Evolutionary conservation across 2,888 invertebrate genomes (phyloP), one percentile per base, ranked within the genome.

Genomic region (Orgyia antiqua): DNA sequence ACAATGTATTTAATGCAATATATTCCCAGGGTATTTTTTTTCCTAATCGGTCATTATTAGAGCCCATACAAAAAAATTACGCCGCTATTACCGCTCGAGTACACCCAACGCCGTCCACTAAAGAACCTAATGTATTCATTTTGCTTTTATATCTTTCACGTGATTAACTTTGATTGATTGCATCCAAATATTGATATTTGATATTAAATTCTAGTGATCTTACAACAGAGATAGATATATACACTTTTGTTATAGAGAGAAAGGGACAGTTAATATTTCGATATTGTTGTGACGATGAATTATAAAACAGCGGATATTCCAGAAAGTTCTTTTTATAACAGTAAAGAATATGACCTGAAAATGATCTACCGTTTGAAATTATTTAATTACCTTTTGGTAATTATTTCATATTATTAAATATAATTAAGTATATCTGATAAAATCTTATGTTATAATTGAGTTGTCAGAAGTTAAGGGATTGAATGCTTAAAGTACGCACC

Each of bases 131-230:
- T 79, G 68, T 79, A 83, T 84, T 80, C 80, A 80, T 77, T 74
- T 78, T 80, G 63, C 76, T 75, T 80, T 82, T 79, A 77, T 82
- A 76, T 78, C 82, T 80, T 82, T 82, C 83, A 75, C 82, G 71
- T 83, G 83, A 86, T 84, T 83, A 83, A 79, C 72, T 80, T 78
- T 84, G 83, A 86, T 84, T 80, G 82, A 86, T 83, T 73, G 78
- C 72, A 75, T 82, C 76, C 72, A 82, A 83, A 82, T 82, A 83
- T 83, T 83, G 79, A 80, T 78, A 73, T 79, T 74, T 72, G 68
- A 74, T 76, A 73, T 75, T 73, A 65, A 70, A 70, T 60, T 58
- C 64, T 58, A 61, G 49, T 50, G 57, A 59, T 52, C 51, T 36
- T 38, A 48, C 33, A 61, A 71, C 45, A 50, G 52, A 50, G 64